These are phyloP conservation scores for Hypotaenidia okinawae DNA, from an alignment of 2,797 vertebrate species.

Conservation along the genomic window DNA sequence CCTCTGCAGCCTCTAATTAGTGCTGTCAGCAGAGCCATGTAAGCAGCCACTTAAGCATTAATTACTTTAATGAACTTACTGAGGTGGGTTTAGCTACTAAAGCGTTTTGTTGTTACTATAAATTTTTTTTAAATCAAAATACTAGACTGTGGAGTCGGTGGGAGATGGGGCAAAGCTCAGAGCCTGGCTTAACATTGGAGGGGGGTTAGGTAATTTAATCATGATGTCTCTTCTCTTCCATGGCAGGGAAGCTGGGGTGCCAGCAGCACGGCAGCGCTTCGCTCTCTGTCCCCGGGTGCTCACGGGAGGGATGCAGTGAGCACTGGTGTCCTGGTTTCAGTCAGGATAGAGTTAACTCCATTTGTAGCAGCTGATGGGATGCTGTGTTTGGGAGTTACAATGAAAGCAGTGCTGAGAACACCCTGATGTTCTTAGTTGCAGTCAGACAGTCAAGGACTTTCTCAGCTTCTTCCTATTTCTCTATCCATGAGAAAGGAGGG, in stretches of 20 bases:
- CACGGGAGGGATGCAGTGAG: not conserved
- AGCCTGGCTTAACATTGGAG: not conserved
- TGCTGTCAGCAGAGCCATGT: slow-evolving; percentile 14
- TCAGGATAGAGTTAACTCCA: too few relatives aligned
- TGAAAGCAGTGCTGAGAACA: too few relatives aligned
- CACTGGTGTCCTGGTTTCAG: not conserved
- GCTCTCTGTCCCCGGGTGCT: not conserved
- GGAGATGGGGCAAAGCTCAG: not conserved
- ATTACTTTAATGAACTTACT: slow-evolving; percentile 63
- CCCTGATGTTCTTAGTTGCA: too few relatives aligned
- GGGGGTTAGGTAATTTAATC: not conserved
- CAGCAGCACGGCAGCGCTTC: not conserved
- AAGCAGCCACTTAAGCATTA: slow-evolving; percentile 45
- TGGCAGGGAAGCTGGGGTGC: not conserved
- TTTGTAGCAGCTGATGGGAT: too few relatives aligned
- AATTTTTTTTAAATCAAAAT: slow-evolving; percentile 24
- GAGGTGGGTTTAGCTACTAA: slow-evolving; percentile 37
- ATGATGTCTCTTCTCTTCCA: not conserved
- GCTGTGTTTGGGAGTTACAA: too few relatives aligned
- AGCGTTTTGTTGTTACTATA: slow-evolving; percentile 63
- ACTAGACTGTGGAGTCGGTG: not conserved
- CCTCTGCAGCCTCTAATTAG: not conserved
- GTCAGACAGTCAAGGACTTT: too few relatives aligned
- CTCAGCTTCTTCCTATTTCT: too few relatives aligned
- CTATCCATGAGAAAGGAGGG: too few relatives aligned